A percentile compares a stretch with the other conserved stretches of the same genome.
phyloP scores from a whole-genome alignment of 2,888 invertebrate genomes.

The Ametastegia equiseti region DNA sequence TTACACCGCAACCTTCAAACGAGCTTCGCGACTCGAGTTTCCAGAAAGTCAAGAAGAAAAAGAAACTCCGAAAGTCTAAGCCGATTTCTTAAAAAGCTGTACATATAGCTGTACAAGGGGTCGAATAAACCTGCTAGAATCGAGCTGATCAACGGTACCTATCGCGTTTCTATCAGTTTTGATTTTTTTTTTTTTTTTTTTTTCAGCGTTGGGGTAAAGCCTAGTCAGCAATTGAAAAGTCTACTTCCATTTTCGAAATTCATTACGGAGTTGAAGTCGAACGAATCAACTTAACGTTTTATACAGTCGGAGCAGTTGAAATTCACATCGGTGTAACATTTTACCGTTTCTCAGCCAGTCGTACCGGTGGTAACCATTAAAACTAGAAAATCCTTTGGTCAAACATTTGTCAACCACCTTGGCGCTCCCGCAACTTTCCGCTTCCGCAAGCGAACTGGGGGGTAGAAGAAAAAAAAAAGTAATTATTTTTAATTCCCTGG shows the following conservation, averaged over 20 bases:
- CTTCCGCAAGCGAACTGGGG: not conserved
- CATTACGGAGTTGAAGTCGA: not conserved
- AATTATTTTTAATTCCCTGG: constrained; percentile 58
- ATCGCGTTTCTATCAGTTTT: no score
- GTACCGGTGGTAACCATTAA: not conserved
- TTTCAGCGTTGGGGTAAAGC: not conserved
- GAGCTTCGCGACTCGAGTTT: not conserved
- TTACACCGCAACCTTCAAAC: constrained; percentile 60
- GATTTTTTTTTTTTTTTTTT: not conserved
- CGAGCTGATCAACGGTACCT: no score
- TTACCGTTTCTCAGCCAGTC: not conserved
- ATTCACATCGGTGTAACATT: constrained; percentile 24
- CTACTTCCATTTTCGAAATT: not conserved
- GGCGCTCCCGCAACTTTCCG: constrained; percentile 28
- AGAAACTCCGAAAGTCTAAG: not conserved
- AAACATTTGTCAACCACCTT: constrained; percentile 38
- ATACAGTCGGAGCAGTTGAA: not conserved
- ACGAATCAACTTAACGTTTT: not conserved
- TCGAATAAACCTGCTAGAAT: not conserved
- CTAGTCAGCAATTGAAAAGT: not conserved
- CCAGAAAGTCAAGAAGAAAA: not conserved
- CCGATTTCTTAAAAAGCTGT: constrained; percentile 10
- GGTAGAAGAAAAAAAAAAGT: constrained; percentile 47
- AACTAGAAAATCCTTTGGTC: constrained; percentile 37
- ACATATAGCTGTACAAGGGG: not conserved